Conservation (phyloP, 1,140 invertebrate genomes). For the Pseudomyrmex dendroicus region DNA sequence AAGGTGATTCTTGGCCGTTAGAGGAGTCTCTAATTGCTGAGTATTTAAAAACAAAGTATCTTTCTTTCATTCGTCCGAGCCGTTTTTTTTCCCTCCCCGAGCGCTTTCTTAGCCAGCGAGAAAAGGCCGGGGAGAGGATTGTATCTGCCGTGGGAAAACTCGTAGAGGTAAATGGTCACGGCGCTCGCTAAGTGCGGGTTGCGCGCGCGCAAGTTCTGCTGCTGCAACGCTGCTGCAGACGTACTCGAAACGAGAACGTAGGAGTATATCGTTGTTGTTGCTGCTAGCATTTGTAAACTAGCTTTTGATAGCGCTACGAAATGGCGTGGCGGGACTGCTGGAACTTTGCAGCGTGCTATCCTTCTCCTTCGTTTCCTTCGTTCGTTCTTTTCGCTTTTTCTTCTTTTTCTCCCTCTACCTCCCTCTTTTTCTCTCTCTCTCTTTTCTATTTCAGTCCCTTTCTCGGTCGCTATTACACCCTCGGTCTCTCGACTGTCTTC, state of each 20-base stretch:
- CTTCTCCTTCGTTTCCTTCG: slow-evolving; percentile 19
- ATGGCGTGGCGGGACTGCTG: slow-evolving; percentile 67
- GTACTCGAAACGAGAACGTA: slow-evolving; percentile 40
- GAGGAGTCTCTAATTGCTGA: slow-evolving; percentile 56
- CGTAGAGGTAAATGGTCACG: slow-evolving; percentile 30
- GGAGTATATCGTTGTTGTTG: slow-evolving; percentile 63
- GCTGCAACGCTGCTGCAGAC: slow-evolving; percentile 29
- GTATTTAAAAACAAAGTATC: slow-evolving; percentile 58
- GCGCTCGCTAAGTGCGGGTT: slow-evolving; percentile 12
- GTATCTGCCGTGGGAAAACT: slow-evolving; percentile 28
- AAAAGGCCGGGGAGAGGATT: not conserved
- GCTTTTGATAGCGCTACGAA: slow-evolving; percentile 77
- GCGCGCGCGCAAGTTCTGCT: slow-evolving; percentile 11
- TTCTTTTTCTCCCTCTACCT: slow-evolving; percentile 22
- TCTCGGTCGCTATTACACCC: slow-evolving; percentile 28
- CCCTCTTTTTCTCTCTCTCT: slow-evolving; percentile 18
- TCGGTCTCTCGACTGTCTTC: slow-evolving; percentile 28
- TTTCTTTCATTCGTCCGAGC: slow-evolving; percentile 9
- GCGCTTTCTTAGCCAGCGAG: slow-evolving; percentile 30
- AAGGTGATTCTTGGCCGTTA: slow-evolving; percentile 52
- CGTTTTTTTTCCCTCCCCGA: not conserved
- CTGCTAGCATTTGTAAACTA: slow-evolving; percentile 78
- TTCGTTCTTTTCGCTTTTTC: not conserved
- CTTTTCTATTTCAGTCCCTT: slow-evolving; percentile 19
- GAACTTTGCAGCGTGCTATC: slow-evolving; percentile 62